Percentiles rank a stretch among this genome's conserved stretches.
phyloP scores from a whole-genome alignment of 2,113 vertebrate species.

The Morone chrysops region DNA sequence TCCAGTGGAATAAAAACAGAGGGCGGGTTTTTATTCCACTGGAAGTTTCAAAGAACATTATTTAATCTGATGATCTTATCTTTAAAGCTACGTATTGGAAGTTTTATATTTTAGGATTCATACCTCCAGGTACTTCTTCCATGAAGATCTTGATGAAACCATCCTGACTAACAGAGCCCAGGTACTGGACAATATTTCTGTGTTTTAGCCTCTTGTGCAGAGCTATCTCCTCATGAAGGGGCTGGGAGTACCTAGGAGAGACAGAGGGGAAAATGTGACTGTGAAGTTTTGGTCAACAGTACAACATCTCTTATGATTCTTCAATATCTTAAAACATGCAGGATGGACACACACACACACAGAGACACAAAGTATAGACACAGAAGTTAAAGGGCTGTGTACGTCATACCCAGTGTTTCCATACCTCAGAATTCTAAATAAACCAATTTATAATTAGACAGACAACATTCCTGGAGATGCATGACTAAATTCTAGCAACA shows the following conservation, averaged over 20 bases:
- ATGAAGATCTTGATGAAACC: constrained; percentile 97
- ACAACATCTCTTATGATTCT: neutral
- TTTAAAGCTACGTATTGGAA: neutral
- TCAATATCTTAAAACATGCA: neutral
- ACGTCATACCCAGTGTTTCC: neutral
- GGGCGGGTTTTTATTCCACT: neutral
- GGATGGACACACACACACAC: neutral
- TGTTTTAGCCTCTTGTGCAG: constrained; percentile 92
- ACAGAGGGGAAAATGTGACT: neutral
- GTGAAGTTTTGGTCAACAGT: neutral
- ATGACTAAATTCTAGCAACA: neutral
- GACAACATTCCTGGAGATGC: neutral
- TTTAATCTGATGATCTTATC: neutral
- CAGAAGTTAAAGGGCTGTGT: neutral
- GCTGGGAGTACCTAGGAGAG: constrained; percentile 88
- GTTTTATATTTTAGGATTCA: neutral
- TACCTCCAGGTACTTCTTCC: constrained; percentile 97
- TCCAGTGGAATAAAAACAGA: no score
- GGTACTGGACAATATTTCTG: constrained; percentile 93
- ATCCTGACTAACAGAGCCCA: constrained; percentile 91
- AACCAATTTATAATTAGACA: neutral
- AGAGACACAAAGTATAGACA: no score
- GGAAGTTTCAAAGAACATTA: neutral
- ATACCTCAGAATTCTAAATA: neutral
- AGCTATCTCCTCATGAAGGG: constrained; percentile 93